Evolutionary conservation across 2,888 invertebrate species (phyloP).

Genomic region (Cephus pygmeus): DNA sequence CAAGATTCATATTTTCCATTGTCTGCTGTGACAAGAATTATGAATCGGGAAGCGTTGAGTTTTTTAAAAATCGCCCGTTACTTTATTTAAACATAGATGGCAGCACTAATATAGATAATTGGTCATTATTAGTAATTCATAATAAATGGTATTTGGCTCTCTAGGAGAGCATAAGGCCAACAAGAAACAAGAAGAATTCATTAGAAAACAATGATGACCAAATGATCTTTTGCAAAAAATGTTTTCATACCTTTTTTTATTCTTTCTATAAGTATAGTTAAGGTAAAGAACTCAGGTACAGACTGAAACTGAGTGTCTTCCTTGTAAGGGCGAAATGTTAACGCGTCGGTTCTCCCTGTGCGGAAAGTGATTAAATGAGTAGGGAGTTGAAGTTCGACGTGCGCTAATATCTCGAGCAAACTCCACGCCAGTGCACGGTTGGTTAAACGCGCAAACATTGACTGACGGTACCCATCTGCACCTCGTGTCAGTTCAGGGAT

Average conservation of each 20-base stretch:
- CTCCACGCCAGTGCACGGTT: constrained; percentile 49
- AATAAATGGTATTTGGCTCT: too few species aligned
- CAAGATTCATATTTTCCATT: too few species aligned
- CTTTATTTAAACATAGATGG: too few species aligned
- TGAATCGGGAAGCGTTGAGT: background rate
- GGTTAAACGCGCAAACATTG: constrained; percentile 60
- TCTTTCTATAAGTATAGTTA: background rate
- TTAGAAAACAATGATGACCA: too few species aligned
- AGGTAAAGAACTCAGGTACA: background rate
- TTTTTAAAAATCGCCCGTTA: background rate
- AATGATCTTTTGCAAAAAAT: too few species aligned
- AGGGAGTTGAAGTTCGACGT: constrained; percentile 44
- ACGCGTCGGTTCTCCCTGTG: constrained; percentile 1
- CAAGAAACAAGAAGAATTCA: too few species aligned
- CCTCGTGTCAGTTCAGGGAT: constrained; percentile 34
- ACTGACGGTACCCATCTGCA: constrained; percentile 47
- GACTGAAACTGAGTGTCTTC: background rate
- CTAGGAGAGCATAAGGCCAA: too few species aligned
- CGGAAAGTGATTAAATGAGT: constrained; percentile 48
- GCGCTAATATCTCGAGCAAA: constrained; percentile 54
- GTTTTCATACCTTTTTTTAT: background rate
- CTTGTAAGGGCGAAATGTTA: background rate
- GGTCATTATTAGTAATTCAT: too few species aligned
- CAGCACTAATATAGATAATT: too few species aligned
- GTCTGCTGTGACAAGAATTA: too few species aligned